Evolutionary conservation across 2,113 vertebrate genomes (phyloP), one percentile per base, ranked within the genome.

Genomic region (Tragelaphus strepsiceros): DNA sequence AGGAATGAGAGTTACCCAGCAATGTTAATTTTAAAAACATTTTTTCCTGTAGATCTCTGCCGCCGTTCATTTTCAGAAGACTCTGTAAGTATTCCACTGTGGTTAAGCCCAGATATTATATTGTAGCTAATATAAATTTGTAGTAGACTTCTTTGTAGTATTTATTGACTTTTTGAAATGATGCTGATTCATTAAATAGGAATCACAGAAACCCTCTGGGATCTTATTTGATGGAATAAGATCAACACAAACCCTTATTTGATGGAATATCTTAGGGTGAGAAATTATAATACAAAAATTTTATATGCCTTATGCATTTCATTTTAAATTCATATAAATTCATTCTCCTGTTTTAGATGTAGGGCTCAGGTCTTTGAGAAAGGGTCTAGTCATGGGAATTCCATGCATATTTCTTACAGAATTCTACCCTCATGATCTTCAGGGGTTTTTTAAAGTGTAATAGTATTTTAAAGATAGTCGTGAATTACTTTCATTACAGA

Each of bases 1-100:
- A 94, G 39, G 10, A 94, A 84, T 54, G 28, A 4, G 3, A 94
- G 26, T 59, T 96, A 84, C 39, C 13, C 16, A 94, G 26, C 49
- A 62, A 53, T 64, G 17, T 54, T 97, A 97, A 97, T 89, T 97
- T 96, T 94, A 51, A 96, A 96, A 97, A 43, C 51, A 53, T 97
- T 98, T 98, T 94, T 80, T 98, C 10, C 98, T 98, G 13, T 97
- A 99, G 99, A 99, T 97, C 99, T 99, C 97, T 99, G 99, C 95
- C 99, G 99, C 92, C 98, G 98, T 19, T 99, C 99, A 0, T 97
- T 99, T 94, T 99, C 99, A 30, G 99, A 99, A 96, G 99, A 99
- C 98, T 99, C 99, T 19, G 99, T 99, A 98, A 99, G 99, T 99
- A 97, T 97, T 90, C 61, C 88, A 28, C 4, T 90, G 14, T 96